These are phyloP conservation scores for Cladopsammia gracilis DNA, from an alignment of 64 coral and sea anemone species.

Conservation along the genomic window DNA sequence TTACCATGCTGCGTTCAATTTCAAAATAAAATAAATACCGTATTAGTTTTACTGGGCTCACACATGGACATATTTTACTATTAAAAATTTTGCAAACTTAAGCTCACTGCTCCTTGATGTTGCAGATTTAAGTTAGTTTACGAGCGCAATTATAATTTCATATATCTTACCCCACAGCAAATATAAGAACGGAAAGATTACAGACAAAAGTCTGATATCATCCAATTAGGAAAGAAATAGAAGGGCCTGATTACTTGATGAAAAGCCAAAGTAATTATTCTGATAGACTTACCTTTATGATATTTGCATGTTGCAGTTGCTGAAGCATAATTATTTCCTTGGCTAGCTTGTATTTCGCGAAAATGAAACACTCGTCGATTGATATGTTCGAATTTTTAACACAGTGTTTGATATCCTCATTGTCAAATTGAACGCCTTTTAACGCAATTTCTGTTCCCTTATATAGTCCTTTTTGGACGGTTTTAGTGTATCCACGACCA, in stretches of 20 bases:
- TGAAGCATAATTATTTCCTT: constrained; percentile 89
- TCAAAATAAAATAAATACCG: too few relatives aligned
- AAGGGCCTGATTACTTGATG: not conserved
- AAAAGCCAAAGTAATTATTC: constrained; percentile 4
- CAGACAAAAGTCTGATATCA: not conserved
- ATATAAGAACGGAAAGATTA: too few relatives aligned
- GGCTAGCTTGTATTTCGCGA: constrained; percentile 82
- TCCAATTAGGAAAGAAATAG: not conserved
- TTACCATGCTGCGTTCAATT: too few relatives aligned
- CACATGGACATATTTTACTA: not conserved
- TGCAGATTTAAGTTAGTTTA: too few relatives aligned
- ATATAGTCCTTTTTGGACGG: constrained; percentile 73
- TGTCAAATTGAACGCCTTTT: constrained; percentile 67
- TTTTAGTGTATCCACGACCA: constrained; percentile 83
- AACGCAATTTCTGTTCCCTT: constrained; percentile 50
- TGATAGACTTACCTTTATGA: constrained; percentile 76
- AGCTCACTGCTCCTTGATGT: too few relatives aligned
- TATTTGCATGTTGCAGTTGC: constrained; percentile 81
- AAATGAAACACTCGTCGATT: constrained; percentile 74
- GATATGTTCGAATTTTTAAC: constrained; percentile 18
- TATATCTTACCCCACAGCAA: too few relatives aligned
- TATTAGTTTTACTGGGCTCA: too few relatives aligned
- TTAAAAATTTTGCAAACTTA: too few relatives aligned
- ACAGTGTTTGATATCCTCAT: constrained; percentile 74
- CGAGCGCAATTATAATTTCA: too few relatives aligned